These are phyloP conservation scores for Sclerodermus sp. DNA, from an alignment of 2,888 invertebrate genomes.

Conservation along the genomic window DNA sequence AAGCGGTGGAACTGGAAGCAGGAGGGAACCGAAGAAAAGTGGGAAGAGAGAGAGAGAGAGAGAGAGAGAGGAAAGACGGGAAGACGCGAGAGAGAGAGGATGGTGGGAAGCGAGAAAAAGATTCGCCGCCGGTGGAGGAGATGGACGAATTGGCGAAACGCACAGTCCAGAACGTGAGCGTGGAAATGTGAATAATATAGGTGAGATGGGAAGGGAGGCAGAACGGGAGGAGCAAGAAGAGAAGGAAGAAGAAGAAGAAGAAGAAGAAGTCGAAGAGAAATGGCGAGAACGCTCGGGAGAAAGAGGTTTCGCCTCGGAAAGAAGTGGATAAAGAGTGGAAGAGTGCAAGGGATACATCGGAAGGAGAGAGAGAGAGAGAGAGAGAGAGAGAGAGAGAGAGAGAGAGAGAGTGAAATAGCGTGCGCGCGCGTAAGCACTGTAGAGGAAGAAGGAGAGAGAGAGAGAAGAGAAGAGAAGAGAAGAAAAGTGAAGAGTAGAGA, in stretches of 20 bases:
- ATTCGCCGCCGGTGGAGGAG: constrained; percentile 6
- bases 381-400: constrained; percentile 13
- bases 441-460: too few species aligned
- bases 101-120: constrained; percentile 12
- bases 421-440: too few species aligned
- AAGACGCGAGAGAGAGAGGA: constrained; percentile 12
- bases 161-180: constrained; percentile 36
- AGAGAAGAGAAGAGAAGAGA: too few species aligned
- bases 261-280: constrained; percentile 18
- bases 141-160: constrained; percentile 20
- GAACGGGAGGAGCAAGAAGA: constrained; percentile 11
- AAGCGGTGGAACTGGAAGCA: too few species aligned
- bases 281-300: too few species aligned
- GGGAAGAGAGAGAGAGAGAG: not conserved
- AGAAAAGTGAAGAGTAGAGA: too few species aligned
- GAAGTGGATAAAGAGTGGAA: too few species aligned
- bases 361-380: constrained; percentile 18
- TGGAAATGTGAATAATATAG: constrained; percentile 53
- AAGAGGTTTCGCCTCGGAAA: too few species aligned
- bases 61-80: not conserved
- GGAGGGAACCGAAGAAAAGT: too few species aligned
- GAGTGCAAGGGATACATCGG: too few species aligned
- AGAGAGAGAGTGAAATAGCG: constrained; percentile 18
- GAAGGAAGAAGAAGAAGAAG: not conserved
- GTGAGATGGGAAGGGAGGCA: constrained; percentile 11